Evolutionary conservation across 1,140 invertebrate genomes (phyloP), one percentile per base, ranked within the genome.

Genomic region (Diabrotica virgifera): DNA sequence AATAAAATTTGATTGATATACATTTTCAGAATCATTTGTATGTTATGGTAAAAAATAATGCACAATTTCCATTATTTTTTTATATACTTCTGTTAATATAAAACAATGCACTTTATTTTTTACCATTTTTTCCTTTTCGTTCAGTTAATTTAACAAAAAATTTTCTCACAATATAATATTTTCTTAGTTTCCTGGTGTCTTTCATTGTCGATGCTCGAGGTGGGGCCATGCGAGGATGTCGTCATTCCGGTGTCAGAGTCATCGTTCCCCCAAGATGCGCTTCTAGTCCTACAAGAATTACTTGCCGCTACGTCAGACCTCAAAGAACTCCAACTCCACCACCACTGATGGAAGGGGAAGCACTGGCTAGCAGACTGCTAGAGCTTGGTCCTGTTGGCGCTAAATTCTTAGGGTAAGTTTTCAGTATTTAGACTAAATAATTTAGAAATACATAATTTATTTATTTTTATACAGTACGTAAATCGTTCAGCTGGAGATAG

Each of bases 171-270:
- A 24, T 4, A 24, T 24, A 24, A 24, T 24, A 2, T 38, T 56
- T 64, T 10, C 46, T 66, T 13, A 96, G 94, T 77, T 98, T 98
- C 85, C 85, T 98, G 81, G 95, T 98, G 71, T 97, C 94, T 68
- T 98, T 98, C 81, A 89, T 98, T 86, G 96, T 98, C 66, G 96
- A 98, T 80, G 96, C 96, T 13, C 85, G 96, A 62, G 96, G 96
- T 55, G 96, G 96, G 54, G 95, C 96, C 11, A 97, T 98, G 95
- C 85, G 95, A 69, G 96, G 95, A 52, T 97, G 96, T 80, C 87
- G 96, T 13, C 94, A 97, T 78, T 95, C 94, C 35, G 95, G 96
- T 5, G 92, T 98, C 5, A 85, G 95, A 37, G 91, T 98, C 62
- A 96, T 98, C 73, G 94, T 98, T 46, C 96, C 96, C 36, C 95